Evolutionary conservation across 2,797 vertebrate genomes (phyloP).

Genomic region (Anableps anableps): DNA sequence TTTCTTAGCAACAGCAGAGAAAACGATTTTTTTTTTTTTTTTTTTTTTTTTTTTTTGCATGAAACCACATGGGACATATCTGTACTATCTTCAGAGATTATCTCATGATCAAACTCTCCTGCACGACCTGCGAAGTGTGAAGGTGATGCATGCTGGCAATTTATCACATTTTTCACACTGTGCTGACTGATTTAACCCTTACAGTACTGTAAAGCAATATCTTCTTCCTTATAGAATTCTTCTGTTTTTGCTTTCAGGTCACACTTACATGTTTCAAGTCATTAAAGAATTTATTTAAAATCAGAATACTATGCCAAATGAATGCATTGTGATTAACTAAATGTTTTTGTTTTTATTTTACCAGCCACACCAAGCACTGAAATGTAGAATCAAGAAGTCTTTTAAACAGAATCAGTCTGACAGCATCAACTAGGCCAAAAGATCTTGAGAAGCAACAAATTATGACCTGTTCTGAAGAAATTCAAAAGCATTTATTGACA

Average conservation of each 20-base stretch:
- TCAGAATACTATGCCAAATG: neutral
- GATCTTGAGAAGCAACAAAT: neutral
- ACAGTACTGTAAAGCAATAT: neutral
- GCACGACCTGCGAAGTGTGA: slow-evolving; percentile 17
- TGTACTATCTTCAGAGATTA: slow-evolving; percentile 2
- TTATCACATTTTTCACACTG: too few species aligned
- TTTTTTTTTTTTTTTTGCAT: slow-evolving; percentile 55
- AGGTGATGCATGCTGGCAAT: slow-evolving; percentile 33
- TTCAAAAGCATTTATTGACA: neutral
- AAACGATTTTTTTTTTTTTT: neutral
- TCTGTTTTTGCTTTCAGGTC: neutral
- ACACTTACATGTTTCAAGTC: neutral
- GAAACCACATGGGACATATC: slow-evolving; percentile 45
- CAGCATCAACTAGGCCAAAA: neutral
- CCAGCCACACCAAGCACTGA: neutral
- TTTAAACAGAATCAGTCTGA: neutral
- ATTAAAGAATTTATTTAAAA: neutral
- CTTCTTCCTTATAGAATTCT: neutral
- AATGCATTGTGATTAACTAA: neutral
- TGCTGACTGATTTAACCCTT: neutral
- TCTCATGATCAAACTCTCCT: slow-evolving; percentile 11
- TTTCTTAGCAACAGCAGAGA: slow-evolving; percentile 6
- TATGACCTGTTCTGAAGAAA: neutral
- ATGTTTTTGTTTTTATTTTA: too few species aligned
- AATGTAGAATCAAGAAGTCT: too few species aligned